Base-by-base conservation (phyloP, 2,888 invertebrate genomes). In the Eledona agricola region DNA sequence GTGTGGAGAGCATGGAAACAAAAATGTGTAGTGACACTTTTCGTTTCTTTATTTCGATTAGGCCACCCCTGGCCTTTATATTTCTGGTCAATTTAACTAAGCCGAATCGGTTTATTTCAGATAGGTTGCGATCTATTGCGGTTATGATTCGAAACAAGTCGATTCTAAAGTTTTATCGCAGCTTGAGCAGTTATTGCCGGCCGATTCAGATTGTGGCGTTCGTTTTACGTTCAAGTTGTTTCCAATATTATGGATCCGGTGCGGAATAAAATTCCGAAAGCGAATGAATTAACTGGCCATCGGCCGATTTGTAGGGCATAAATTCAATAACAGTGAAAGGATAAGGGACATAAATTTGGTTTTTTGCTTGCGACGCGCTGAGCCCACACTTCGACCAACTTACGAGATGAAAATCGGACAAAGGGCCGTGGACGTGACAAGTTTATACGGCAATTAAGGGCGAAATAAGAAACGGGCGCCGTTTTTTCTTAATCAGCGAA, bases 51-150 rank as follows among this genome's bases (percentile, higher is more conserved):
- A n/a, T n/a, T n/a, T n/a, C n/a, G n/a, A n/a, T n/a, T n/a, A n/a
- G n/a, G n/a, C n/a, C n/a, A n/a, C 32, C 37, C 26, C 12, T 13
- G 56, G 51, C 53, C 60, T 59, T 60, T 55, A 59, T 62, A 59
- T 62, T 65, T 64, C 64, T 60, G 57, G 59, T 63, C 65, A 64
- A 64, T 64, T 64, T 65, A 65, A 64, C 65, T 63, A 55, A 64
- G 60, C 63, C 60, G 55, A 59, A 64, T 63, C 59, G 62, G 59
- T 63, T 63, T 60, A 59, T 59, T 62, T 45, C 51, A 58, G 62
- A 65, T 64, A 63, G 64, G 63, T 60, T 63, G 53, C 57, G 56
- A 63, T 62, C 58, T 60, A 53, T 58, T 20, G 46, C 29, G 32
- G 58, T 51, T 57, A 55, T 55, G 54, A 55, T 54, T 57, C 51